A percentile compares a stretch with the other conserved stretches of the same genome.
Conservation (phyloP, 2,113 vertebrate genomes). For the Syngnathus typhle region DNA sequence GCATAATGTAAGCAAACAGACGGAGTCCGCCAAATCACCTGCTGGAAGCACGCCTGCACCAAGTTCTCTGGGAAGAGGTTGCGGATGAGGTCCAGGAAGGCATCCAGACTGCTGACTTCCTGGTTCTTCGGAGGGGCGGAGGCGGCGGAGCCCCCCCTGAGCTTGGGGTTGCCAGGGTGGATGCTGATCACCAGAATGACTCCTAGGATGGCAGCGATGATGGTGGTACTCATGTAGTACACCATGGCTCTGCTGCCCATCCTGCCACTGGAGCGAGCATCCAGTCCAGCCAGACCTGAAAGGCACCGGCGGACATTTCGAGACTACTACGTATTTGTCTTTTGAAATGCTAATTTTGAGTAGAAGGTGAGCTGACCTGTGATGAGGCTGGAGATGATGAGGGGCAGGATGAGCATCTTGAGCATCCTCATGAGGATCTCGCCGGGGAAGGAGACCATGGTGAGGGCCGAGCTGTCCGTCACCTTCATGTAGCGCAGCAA, state of each 20-base stretch:
- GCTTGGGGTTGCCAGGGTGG: conserved; percentile 79
- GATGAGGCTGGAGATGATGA: conserved; percentile 82
- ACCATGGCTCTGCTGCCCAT: conserved; percentile 81
- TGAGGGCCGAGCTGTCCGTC: conserved; percentile 56
- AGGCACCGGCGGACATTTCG: neutral
- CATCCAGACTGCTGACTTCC: conserved; percentile 79
- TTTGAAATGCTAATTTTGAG: neutral
- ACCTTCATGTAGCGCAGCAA: conserved; percentile 69
- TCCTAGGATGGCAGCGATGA: conserved; percentile 75
- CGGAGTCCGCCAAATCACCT: conserved; percentile 58
- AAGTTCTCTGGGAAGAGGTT: conserved; percentile 83
- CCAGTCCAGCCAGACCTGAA: conserved; percentile 77
- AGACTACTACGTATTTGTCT: too few relatives aligned
- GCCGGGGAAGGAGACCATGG: conserved; percentile 77
- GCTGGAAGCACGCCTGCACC: conserved; percentile 79
- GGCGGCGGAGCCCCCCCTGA: conserved; percentile 33
- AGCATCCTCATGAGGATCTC: conserved; percentile 83
- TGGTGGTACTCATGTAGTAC: conserved; percentile 79
- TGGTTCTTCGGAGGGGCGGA: conserved; percentile 43
- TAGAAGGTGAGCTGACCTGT: conserved; percentile 60
- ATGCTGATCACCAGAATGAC: conserved; percentile 79
- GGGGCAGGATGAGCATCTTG: conserved; percentile 81
- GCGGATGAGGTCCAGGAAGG: conserved; percentile 79
- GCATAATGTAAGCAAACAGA: neutral
- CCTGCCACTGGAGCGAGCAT: conserved; percentile 76